Evolutionary conservation across 2,113 vertebrate genomes (phyloP).

Genomic region (Talpa occidentalis): DNA sequence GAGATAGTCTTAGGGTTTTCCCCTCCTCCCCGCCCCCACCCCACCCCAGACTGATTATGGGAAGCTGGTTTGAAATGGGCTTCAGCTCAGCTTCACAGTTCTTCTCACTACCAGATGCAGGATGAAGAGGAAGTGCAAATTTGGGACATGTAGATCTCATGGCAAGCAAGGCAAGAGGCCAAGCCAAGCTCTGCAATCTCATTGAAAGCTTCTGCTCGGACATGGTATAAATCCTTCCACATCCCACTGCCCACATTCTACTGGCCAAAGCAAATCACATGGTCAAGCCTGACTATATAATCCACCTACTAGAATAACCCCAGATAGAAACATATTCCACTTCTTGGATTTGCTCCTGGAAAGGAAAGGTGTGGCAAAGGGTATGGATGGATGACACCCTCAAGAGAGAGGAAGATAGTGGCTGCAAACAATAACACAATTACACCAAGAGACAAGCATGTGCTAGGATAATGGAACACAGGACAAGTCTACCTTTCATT

Average conservation of each 20-base stretch:
- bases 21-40: no score
- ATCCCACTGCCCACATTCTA: neutral
- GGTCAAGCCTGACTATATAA: neutral
- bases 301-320: neutral
- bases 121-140: neutral
- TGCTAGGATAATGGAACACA: neutral
- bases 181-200: neutral
- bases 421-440: neutral
- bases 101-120: neutral
- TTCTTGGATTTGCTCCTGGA: neutral
- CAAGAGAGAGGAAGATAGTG: neutral
- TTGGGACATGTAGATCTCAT: neutral
- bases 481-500: neutral
- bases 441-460: neutral
- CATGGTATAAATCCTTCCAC: neutral
- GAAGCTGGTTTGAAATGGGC: neutral
- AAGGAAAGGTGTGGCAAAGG: neutral
- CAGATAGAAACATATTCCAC: constrained; percentile 5
- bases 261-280: neutral
- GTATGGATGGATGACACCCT: neutral
- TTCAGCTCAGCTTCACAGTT: neutral
- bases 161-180: neutral
- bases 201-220: neutral
- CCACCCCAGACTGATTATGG: neutral
- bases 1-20: neutral